A percentile compares a stretch with the other conserved stretches of the same genome.
These are phyloP conservation scores for Stegophylla sp. DNA, from an alignment of 2,888 invertebrate species.

Conservation along the genomic window DNA sequence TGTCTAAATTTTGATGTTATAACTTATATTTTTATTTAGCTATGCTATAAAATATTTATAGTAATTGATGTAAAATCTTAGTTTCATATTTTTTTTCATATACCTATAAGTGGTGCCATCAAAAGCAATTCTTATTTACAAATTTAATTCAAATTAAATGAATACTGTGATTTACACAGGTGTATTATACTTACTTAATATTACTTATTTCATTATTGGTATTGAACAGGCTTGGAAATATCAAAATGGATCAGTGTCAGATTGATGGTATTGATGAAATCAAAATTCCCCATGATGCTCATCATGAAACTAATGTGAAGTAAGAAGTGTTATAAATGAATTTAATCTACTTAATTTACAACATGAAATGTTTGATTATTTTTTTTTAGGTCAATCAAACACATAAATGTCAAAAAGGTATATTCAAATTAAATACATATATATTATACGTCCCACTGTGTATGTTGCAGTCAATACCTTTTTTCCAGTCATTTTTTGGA, in stretches of 20 bases:
- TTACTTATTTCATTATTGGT: background rate
- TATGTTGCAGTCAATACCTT: too few relatives aligned
- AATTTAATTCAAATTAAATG: background rate
- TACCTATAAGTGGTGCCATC: background rate
- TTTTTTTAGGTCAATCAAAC: conserved; percentile 44
- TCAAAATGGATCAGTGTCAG: conserved; percentile 43
- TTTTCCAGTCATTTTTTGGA: too few relatives aligned
- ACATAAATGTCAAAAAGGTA: conserved; percentile 52
- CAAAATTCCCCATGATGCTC: conserved; percentile 19
- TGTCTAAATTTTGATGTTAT: too few relatives aligned
- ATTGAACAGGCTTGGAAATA: background rate
- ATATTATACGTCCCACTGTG: too few relatives aligned
- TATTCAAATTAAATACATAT: background rate
- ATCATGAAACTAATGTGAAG: conserved; percentile 47
- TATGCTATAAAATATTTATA: too few relatives aligned
- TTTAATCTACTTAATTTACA: background rate
- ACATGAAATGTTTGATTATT: background rate
- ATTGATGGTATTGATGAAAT: conserved; percentile 48
- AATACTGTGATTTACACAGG: background rate
- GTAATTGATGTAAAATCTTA: too few relatives aligned
- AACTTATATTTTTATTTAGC: too few relatives aligned
- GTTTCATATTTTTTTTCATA: background rate
- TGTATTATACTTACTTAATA: background rate
- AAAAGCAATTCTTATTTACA: background rate
- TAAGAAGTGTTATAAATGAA: conserved; percentile 1